Evolutionary conservation across 2,113 vertebrate genomes (phyloP).

Genomic region (Melanocharis versteri): DNA sequence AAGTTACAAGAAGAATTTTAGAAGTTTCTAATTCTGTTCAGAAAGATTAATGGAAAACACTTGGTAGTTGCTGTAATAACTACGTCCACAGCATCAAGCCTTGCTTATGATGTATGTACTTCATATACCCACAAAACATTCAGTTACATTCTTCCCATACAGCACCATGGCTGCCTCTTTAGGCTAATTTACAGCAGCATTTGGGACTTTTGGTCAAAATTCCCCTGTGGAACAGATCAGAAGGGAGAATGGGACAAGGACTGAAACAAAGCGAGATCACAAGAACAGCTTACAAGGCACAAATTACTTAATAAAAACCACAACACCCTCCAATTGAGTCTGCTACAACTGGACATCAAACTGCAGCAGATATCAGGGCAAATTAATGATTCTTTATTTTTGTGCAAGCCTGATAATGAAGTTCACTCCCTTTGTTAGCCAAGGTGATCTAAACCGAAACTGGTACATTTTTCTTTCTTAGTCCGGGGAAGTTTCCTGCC

Average conservation of each 20-base stretch:
- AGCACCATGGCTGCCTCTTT: neutral
- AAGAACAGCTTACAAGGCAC: neutral
- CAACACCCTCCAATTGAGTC: neutral
- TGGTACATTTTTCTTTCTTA: neutral
- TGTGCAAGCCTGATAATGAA: neutral
- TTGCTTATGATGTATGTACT: neutral
- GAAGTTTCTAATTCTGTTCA: neutral
- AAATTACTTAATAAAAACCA: neutral
- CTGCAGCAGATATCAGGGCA: neutral
- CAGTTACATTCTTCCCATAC: neutral
- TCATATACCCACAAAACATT: neutral
- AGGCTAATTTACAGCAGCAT: neutral
- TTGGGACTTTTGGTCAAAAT: neutral
- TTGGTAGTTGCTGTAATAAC: neutral
- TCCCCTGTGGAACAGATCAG: neutral
- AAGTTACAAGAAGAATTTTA: neutral
- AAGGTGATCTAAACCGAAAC: neutral
- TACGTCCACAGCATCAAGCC: neutral
- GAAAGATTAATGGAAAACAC: neutral
- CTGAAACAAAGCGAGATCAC: neutral
- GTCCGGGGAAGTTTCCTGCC: neutral
- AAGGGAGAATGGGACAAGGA: neutral
- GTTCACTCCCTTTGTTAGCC: neutral
- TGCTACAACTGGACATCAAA: neutral
- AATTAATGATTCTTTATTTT: neutral